phyloP scores from a whole-genome alignment of 2,113 vertebrate species.

The Zosterops hypoxanthus region DNA sequence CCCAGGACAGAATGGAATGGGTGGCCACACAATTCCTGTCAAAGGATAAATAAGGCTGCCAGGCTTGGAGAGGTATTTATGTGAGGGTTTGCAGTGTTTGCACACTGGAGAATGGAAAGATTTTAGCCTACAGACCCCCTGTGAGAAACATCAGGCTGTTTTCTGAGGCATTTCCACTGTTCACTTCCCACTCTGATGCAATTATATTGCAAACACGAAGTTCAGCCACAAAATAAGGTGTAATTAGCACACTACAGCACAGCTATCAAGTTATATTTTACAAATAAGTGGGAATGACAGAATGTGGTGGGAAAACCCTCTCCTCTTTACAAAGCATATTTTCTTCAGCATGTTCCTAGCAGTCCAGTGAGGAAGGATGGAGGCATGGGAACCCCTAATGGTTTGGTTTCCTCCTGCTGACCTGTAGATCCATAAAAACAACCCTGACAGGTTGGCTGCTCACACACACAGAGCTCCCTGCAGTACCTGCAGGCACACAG shows the following conservation, averaged over 20 bases:
- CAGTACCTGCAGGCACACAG: background rate
- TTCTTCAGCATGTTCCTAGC: background rate
- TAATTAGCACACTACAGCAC: background rate
- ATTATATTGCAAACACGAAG: background rate
- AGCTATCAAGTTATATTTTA: background rate
- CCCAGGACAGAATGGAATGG: background rate
- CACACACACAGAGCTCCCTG: background rate
- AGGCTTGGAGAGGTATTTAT: background rate
- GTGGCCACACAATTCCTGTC: background rate
- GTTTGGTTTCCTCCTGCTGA: background rate
- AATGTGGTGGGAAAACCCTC: background rate
- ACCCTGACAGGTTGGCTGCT: background rate
- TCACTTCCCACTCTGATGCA: background rate
- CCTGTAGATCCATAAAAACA: background rate
- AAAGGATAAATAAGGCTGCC: background rate
- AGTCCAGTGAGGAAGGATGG: background rate
- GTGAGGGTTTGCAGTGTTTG: background rate
- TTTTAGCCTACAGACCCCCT: background rate
- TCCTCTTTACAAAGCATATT: background rate
- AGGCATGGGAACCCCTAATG: background rate
- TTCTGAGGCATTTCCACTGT: background rate
- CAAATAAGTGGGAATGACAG: background rate
- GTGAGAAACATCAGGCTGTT: background rate
- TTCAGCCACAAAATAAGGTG: background rate
- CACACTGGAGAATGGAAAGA: background rate